Evolutionary conservation across 2,797 vertebrate species (phyloP).

Genomic region (Mormyrops boulengeri): DNA sequence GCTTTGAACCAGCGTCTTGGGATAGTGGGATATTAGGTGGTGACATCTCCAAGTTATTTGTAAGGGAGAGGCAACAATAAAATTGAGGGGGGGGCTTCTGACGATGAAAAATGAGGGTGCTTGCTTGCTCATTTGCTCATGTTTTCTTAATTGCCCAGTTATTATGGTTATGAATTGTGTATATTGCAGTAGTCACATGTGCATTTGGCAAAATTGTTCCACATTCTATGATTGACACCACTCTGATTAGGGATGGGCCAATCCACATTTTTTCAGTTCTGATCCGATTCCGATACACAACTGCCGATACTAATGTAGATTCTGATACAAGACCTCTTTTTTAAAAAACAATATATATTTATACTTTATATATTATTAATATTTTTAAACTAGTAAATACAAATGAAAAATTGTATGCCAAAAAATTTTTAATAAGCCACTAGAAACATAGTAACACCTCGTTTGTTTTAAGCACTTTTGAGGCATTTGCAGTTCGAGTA

Average conservation of each 20-base stretch:
- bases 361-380: too few species aligned
- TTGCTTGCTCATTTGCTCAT: neutral
- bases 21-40: neutral
- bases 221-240: neutral
- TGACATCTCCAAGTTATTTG: neutral
- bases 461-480: too few species aligned
- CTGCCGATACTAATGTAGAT: too few species aligned
- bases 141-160: neutral
- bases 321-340: too few species aligned
- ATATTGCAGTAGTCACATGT: neutral
- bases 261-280: too few species aligned
- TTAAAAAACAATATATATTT: too few species aligned
- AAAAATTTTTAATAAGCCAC: too few species aligned
- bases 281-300: too few species aligned
- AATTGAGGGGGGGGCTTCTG: neutral
- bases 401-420: too few species aligned
- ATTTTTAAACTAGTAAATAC: too few species aligned
- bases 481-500: too few species aligned
- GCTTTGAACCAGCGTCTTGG: neutral
- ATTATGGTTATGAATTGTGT: neutral
- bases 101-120: neutral
- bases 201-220: neutral
- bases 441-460: too few species aligned
- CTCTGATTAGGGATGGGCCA: neutral
- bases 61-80: neutral